A percentile compares a stretch with the other conserved stretches of the same genome.
These are phyloP conservation scores for Ispidina picta DNA, from an alignment of 2,797 vertebrate species.

Conservation along the genomic window DNA sequence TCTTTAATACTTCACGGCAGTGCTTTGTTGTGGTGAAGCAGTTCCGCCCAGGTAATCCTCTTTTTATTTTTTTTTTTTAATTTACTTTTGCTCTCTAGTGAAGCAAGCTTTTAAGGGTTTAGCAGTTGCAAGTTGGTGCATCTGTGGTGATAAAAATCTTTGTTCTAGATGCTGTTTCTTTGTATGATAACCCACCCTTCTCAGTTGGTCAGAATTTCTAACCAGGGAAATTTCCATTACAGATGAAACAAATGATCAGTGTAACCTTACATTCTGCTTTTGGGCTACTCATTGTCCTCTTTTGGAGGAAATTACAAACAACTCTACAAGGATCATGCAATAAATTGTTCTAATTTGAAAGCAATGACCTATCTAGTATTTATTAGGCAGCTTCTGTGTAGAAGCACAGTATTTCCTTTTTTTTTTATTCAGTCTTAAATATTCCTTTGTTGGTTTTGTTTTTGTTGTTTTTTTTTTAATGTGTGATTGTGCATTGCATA, in stretches of 20 bases:
- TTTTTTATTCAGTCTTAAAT: not conserved
- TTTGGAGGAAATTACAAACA: not conserved
- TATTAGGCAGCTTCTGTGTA: not conserved
- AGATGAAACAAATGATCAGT: not conserved
- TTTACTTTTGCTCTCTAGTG: slow-evolving; percentile 41
- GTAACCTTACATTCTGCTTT: not conserved
- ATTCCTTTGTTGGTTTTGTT: too few relatives aligned
- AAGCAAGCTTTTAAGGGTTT: slow-evolving; percentile 52
- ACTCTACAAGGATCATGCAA: not conserved
- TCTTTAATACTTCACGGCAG: slow-evolving; percentile 90
- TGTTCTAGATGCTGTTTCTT: slow-evolving; percentile 44
- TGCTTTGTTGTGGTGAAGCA: slow-evolving; percentile 97
- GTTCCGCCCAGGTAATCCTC: slow-evolving; percentile 91
- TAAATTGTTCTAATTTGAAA: not conserved
- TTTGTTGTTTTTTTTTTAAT: too few relatives aligned
- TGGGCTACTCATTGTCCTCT: not conserved
- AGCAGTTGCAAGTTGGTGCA: slow-evolving; percentile 54
- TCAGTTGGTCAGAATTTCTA: slow-evolving; percentile 27
- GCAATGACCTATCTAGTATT: not conserved
- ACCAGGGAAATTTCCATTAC: slow-evolving; percentile 43
- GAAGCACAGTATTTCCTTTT: not conserved
- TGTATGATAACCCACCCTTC: slow-evolving; percentile 15
- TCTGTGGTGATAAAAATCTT: slow-evolving; percentile 57
- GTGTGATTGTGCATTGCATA: not conserved
- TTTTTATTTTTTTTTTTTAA: slow-evolving; percentile 34